Base-by-base conservation (phyloP, 1,140 invertebrate genomes). In the Drosophila persimilis region DNA sequence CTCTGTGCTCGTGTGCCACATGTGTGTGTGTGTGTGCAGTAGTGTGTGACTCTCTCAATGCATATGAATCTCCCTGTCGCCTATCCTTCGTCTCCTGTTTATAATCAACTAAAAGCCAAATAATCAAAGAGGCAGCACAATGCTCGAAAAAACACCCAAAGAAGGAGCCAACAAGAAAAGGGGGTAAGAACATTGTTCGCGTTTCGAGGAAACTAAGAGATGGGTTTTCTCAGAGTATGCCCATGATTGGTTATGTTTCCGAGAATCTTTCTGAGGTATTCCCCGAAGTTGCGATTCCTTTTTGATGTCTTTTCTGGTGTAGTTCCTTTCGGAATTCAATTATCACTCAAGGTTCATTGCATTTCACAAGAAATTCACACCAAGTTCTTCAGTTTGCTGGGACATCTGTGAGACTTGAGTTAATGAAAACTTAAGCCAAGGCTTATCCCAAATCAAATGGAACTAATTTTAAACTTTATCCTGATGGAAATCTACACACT, bases 91-190 rank as follows among this genome's bases (percentile, higher is more conserved):
- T 47, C 59, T 63, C 59, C 73, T 65, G 61, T 73, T 88, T 81
- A 86, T 86, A 86, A 88, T 88, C 81, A 86, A 86, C 81, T 86
- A 86, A 86, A 86, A 86, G 81, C 81, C 81, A 86, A 86, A 86
- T 86, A 88, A 86, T 86, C 81, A 88, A 53, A 88, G 81, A 81
- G 81, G 75, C 77, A 81, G 77, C 81, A 85, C 73, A 85, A 86
- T 78, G 48, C 55, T 35, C 26, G 7, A 69, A 69, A 57, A 67
- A 51, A 67, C 47, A n/a, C 20, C 63, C 15, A 31, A 39, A 39
- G 35, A 4, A 39, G 13, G 17, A 46, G 15, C 41, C 43, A 60
- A 52, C 29, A 15, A 53, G 60, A 47, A 41, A 62, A 52, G 54
- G 53, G 71, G 47, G 57, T 75, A 55, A 62, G 44, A 35, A 62